Base-by-base conservation (phyloP, 2,797 vertebrate genomes). In the Galagoides demidoff region DNA sequence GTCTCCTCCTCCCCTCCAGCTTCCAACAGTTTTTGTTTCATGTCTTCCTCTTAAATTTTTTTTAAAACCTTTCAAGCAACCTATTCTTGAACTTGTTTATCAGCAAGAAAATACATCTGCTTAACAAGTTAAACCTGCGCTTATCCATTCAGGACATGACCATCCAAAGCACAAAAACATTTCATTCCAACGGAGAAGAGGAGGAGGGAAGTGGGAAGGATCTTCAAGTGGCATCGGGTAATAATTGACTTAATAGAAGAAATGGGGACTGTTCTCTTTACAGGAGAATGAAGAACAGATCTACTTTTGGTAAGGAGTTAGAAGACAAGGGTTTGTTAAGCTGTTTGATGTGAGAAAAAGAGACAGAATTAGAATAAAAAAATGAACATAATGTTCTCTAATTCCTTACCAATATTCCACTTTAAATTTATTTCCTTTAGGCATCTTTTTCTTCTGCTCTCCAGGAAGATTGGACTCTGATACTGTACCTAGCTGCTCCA, bases 131-230 rank as follows among this genome's bases (percentile, higher is more conserved):
- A 88, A 81, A 78, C 37, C 52, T 34, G 78, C 23, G 7, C 52
- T 70, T 74, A 79, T 52, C 52, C 84, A 91, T 22, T 77, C 57
- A 76, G 19, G 52, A 85, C 59, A 90, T 34, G 14, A 31, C 7
- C 59, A 90, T 29, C 55, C 34, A 95, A 91, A 89, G 59, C 83
- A 93, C 37, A 95, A 93, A 85, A 91, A 34, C 52, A 84, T 34
- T 88, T 91, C 52, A 91, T 59, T 85, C 31, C 90, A 86, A 85
- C 34, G 91, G 52, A 92, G 68, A 49, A 92, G 85, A 29, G 29
- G n/a, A 92, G 68, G 68, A n/a, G 19, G 71, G 29, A 19, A 22
- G 19, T 45, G 3, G 71, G 34, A 82, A 77, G 23, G 55, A 84
- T 55, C 71, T 78, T 84, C 85, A 57, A 77, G 52, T 34, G 55